phyloP scores from a whole-genome alignment of 2,888 invertebrate species.

The Deilephila porcellus region DNA sequence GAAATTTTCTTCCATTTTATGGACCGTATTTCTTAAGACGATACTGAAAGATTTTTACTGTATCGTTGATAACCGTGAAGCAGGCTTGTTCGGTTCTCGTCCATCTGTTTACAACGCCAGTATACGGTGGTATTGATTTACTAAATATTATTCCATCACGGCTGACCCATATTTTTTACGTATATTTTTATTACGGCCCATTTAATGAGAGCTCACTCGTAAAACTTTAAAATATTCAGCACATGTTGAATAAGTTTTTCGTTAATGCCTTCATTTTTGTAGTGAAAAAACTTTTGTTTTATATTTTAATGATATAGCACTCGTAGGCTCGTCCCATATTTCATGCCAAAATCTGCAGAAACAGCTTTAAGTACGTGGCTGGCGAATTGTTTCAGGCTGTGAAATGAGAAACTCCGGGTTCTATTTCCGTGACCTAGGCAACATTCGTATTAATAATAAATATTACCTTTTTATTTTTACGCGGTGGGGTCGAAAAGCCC shows the following conservation, averaged over 20 bases:
- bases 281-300: not conserved
- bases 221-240: slow-evolving; percentile 49
- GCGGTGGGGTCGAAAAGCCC: too few species aligned
- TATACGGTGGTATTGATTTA: slow-evolving; percentile 14
- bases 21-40: not conserved
- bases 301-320: too few species aligned
- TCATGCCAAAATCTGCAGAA: too few species aligned
- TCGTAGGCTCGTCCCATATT: too few species aligned
- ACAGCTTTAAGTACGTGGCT: too few species aligned
- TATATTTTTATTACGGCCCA: slow-evolving; percentile 54
- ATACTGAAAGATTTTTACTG: not conserved
- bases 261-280: not conserved
- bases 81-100: slow-evolving; percentile 1
- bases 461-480: too few species aligned
- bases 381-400: too few species aligned
- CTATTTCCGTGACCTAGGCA: too few species aligned
- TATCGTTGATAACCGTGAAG: not conserved
- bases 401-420: too few species aligned
- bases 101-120: slow-evolving; percentile 1
- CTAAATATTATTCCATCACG: slow-evolving; percentile 53
- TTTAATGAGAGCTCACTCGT: slow-evolving; percentile 50
- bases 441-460: too few species aligned
- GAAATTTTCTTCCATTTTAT: not conserved
- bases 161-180: slow-evolving; percentile 64
- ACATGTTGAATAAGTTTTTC: slow-evolving; percentile 32